A percentile compares a stretch with the other conserved stretches of the same genome.
phyloP scores from a whole-genome alignment of 2,113 vertebrate species.

The Romanogobio albipinnatus region DNA sequence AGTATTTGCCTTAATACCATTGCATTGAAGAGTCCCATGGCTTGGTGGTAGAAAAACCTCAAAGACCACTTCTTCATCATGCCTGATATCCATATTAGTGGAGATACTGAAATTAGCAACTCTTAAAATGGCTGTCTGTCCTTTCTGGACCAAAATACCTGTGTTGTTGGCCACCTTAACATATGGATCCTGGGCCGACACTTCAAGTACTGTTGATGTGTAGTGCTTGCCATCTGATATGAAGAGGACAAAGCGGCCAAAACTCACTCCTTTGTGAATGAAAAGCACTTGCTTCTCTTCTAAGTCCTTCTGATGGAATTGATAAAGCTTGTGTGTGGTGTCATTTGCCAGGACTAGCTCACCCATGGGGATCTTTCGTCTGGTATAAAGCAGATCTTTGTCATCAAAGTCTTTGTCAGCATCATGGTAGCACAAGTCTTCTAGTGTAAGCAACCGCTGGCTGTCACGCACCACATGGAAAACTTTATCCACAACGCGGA shows the following conservation, averaged over 20 bases:
- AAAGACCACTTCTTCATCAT: slow-evolving; percentile 77
- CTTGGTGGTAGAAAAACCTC: slow-evolving; percentile 77
- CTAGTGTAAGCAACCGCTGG: slow-evolving; percentile 80
- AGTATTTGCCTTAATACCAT: slow-evolving; percentile 54
- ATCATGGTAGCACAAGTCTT: slow-evolving; percentile 84
- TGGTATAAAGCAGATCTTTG: slow-evolving; percentile 82
- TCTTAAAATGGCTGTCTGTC: slow-evolving; percentile 70
- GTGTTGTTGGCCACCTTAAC: slow-evolving; percentile 81
- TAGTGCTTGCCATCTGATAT: slow-evolving; percentile 87
- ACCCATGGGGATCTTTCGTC: slow-evolving; percentile 83
- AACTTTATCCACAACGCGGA: slow-evolving; percentile 80
- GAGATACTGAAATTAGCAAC: slow-evolving; percentile 79
- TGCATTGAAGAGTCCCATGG: slow-evolving; percentile 75
- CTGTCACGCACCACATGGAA: slow-evolving; percentile 81
- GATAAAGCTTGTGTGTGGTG: slow-evolving; percentile 79
- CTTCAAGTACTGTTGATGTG: slow-evolving; percentile 81
- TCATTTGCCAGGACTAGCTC: slow-evolving; percentile 82
- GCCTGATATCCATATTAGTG: slow-evolving; percentile 87
- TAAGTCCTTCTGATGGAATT: slow-evolving; percentile 85
- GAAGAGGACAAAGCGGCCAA: slow-evolving; percentile 85
- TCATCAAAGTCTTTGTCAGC: slow-evolving; percentile 87
- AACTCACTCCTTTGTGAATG: slow-evolving; percentile 80
- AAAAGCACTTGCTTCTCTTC: slow-evolving; percentile 82
- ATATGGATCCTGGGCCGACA: slow-evolving; percentile 83
- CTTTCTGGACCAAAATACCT: slow-evolving; percentile 80